Evolutionary conservation across 2,888 invertebrate species (phyloP).

Genomic region (Hypercompe scribonia): DNA sequence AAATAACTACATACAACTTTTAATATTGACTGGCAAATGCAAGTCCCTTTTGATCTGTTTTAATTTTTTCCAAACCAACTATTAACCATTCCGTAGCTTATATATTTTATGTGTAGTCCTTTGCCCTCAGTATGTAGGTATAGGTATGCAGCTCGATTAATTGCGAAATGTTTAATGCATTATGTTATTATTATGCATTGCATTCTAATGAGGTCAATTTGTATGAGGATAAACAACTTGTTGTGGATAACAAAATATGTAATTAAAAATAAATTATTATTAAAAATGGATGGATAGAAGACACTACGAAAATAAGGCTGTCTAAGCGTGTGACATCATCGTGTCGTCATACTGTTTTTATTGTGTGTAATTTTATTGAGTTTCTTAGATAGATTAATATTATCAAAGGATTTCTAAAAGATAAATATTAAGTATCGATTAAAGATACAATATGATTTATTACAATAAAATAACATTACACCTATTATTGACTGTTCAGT

Average conservation of each 20-base stretch:
- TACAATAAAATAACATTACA: neutral
- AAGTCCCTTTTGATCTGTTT: neutral
- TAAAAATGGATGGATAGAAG: neutral
- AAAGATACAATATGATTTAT: neutral
- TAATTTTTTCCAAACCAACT: neutral
- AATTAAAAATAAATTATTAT: neutral
- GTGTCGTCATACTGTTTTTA: neutral
- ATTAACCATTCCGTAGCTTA: neutral
- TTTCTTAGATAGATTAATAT: neutral
- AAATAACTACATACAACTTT: too few relatives aligned
- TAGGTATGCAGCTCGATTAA: neutral
- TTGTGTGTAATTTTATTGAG: neutral
- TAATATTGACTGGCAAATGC: too few relatives aligned
- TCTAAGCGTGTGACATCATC: neutral
- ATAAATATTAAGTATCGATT: neutral
- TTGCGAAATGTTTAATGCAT: neutral
- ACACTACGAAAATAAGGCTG: neutral
- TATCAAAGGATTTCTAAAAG: neutral
- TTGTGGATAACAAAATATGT: neutral
- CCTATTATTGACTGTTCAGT: too few relatives aligned
- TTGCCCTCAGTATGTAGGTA: neutral
- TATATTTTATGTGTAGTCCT: neutral
- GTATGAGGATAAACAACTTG: neutral
- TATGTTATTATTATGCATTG: neutral
- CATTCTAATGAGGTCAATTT: neutral